These are phyloP conservation scores for Crepidodera aurea DNA, from an alignment of 2,888 invertebrate species.

Conservation along the genomic window DNA sequence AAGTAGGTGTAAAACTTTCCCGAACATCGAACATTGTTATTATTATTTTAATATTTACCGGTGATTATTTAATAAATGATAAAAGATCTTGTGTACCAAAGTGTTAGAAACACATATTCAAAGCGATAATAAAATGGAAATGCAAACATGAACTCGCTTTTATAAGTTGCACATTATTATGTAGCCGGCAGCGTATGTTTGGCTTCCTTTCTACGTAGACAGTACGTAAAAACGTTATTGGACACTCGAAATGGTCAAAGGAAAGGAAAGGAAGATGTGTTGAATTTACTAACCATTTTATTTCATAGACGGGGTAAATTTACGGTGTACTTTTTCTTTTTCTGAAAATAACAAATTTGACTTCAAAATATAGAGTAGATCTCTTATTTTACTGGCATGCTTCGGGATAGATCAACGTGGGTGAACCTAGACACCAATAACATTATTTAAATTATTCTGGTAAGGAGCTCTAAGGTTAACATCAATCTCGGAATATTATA, in stretches of 20 bases:
- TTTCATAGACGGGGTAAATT: too few species aligned
- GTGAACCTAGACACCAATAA: too few species aligned
- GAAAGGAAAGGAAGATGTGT: conserved; percentile 5
- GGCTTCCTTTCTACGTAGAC: conserved; percentile 3
- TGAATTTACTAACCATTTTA: too few species aligned
- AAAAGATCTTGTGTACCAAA: background rate
- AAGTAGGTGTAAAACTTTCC: too few species aligned
- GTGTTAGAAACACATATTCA: background rate
- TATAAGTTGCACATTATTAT: background rate
- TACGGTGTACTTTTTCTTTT: too few species aligned
- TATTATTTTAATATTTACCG: background rate
- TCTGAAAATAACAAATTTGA: too few species aligned
- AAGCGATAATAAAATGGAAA: background rate
- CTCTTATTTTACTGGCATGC: too few species aligned
- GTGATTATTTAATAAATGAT: background rate
- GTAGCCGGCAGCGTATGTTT: background rate
- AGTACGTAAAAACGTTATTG: background rate
- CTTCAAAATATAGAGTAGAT: too few species aligned
- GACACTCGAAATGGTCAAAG: conserved; percentile 1
- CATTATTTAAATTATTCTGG: too few species aligned
- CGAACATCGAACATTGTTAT: background rate
- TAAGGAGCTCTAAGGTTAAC: too few species aligned
- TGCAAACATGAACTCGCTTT: background rate
- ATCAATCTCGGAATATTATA: too few species aligned
- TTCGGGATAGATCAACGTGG: too few species aligned